Evolutionary conservation across 2,797 vertebrate species (phyloP).

Genomic region (Ceyx erithaca): DNA sequence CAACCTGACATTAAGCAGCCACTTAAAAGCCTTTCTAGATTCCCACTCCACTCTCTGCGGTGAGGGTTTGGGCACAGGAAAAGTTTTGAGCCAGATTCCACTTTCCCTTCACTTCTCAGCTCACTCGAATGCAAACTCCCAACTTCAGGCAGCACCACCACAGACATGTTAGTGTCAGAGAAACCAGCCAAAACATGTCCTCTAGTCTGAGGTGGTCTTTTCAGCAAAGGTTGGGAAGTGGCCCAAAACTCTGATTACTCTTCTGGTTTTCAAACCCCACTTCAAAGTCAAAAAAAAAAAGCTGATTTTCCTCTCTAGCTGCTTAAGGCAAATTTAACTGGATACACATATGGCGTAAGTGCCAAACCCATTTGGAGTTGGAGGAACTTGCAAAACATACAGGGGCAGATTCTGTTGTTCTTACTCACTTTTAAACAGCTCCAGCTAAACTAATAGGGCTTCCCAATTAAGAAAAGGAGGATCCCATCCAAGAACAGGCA

Average conservation of each 20-base stretch:
- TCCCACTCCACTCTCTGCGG: constrained; percentile 59
- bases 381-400: constrained; percentile 67
- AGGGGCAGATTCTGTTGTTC: constrained; percentile 61
- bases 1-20: constrained; percentile 63
- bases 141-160: constrained; percentile 55
- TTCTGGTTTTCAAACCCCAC: constrained; percentile 46
- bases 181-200: constrained; percentile 66
- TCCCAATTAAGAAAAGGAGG: constrained; percentile 20
- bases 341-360: constrained; percentile 52
- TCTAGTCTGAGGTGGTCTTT: constrained; percentile 57
- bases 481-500: constrained; percentile 8
- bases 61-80: constrained; percentile 40
- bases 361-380: constrained; percentile 67
- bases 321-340: constrained; percentile 67
- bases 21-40: constrained; percentile 64
- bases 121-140: constrained; percentile 46
- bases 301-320: constrained; percentile 46
- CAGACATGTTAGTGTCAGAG: constrained; percentile 46
- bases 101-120: constrained; percentile 50
- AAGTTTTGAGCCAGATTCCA: constrained; percentile 45
- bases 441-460: constrained; percentile 40
- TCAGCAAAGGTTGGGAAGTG: constrained; percentile 48
- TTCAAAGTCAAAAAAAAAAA: constrained; percentile 57
- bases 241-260: constrained; percentile 47
- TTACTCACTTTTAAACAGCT: constrained; percentile 66